Base-by-base conservation (phyloP, 2,888 invertebrate species). In the Dryomyza anilis region DNA sequence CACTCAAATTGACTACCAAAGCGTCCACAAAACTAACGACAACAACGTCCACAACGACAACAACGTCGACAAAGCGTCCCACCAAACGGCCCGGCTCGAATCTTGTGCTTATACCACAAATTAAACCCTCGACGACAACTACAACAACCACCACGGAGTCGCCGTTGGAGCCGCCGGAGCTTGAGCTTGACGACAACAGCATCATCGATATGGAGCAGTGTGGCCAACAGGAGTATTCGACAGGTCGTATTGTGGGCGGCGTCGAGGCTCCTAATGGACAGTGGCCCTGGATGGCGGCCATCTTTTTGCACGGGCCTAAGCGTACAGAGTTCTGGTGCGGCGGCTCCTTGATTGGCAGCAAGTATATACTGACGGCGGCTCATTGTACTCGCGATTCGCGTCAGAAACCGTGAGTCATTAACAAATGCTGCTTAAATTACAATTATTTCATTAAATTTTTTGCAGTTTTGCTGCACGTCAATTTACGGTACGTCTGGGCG, bases 201-300 rank as follows among this genome's bases (percentile, higher is more conserved):
- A 74, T 81, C 58, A 75, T 83, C 2, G 81, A 83, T 76, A 80
- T 76, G 64, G 84, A 81, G 21, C 93, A 93, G 71, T 94, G 94
- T 76, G 94, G 94, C 0, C 90, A 93, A 71, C 89, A 91, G 69
- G 93, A 91, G 84, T 89, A 90, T 75, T 93, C 91, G 60, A 90
- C 91, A 48, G 94, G 92, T 69, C 88, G 96, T 4, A 94, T 97
- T 48, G 96, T 97, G 0, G 97, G 97, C 0, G 97, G 97, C 4
- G 89, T 91, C 62, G 91, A 92, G 78, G 87, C 95, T 0, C 85
- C 90, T 25, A 90, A 93, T 0, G 96, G 96, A 0, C 89, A 93
- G 60, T 95, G 95, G 94, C 96, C 97, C 0, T 97, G 96, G 96
- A 93, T 97, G 92, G 96, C 94, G 0, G 96, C 96, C 1, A 94